Base-by-base conservation (phyloP, 1,140 invertebrate species). In the Nixonia krombeini region DNA sequence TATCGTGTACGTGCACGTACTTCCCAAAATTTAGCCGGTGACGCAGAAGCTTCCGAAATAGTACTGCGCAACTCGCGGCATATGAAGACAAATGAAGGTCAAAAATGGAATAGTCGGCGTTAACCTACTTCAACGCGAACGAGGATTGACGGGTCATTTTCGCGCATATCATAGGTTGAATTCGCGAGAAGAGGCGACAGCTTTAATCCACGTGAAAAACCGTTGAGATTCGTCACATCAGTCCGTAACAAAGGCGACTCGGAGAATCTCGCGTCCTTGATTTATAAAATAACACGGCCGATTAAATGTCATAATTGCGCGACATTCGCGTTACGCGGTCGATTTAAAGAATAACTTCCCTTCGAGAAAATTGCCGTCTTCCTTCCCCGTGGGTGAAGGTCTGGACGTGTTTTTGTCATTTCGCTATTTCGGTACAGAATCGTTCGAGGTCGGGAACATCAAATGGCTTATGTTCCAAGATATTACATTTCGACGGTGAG, bases 121-220 rank as follows among this genome's bases (percentile, higher is more conserved):
- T 21, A 58, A 53, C 47, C 18, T 13, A 18, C 26, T 51, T 49
- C 26, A 63, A 51, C 16, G 15, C 46, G 12, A n/a, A 17, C 42
- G 15, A 8, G 44, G 49, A 65, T 65, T 65, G 58, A 47, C 46
- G 26, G 40, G 42, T 65, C 53, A 65, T n/a, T 65, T 65, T 56
- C 46, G 47, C 42, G 51, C 10, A 46, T 66, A 57, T 64, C 12
- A 35, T 50, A 50, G 50, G 45, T 23, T 45, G 42, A 52, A 57
- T 47, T 9, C 31, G 16, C 16, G 12, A 6, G 25, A 35, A 51
- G 17, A 47, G 40, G 51, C 16, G 42, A 47, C 47, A 47, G 44
- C 28, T 35, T 15, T 23, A 33, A n/a, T 47, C 10, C 26, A 51
- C 31, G 49, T 37, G 38, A 28, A 52, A 52, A 64, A 33, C 29